phyloP scores from a whole-genome alignment of 2,888 invertebrate genomes.

The Ctenicera cuprea region DNA sequence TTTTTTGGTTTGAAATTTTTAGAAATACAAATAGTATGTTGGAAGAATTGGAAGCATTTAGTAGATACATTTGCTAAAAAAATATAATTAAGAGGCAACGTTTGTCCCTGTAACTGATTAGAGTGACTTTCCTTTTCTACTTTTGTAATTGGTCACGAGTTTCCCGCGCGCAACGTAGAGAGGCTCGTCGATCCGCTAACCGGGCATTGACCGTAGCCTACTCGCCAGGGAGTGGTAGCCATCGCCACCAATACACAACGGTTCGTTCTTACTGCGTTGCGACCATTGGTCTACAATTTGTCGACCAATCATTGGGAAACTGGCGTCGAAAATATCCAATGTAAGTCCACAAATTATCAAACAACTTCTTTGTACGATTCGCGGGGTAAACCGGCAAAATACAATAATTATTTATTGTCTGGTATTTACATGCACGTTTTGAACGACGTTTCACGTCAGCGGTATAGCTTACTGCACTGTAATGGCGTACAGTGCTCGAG shows the following conservation, averaged over 20 bases:
- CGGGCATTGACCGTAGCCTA: conserved; percentile 70
- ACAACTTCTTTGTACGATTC: conserved; percentile 70
- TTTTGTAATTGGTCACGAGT: conserved; percentile 70
- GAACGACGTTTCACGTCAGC: conserved; percentile 46
- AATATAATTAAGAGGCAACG: neutral
- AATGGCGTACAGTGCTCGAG: conserved; percentile 46
- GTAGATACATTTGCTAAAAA: neutral
- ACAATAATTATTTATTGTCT: conserved; percentile 62
- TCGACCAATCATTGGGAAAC: conserved; percentile 93
- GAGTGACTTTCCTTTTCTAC: conserved; percentile 65
- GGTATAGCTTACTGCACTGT: conserved; percentile 45
- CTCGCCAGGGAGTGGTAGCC: conserved; percentile 79
- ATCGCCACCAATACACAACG: conserved; percentile 83
- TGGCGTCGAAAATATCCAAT: conserved; percentile 83
- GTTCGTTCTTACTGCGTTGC: conserved; percentile 81
- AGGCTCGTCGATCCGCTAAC: conserved; percentile 68
- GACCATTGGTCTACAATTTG: conserved; percentile 90
- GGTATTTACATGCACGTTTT: conserved; percentile 48
- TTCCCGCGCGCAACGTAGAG: conserved; percentile 69
- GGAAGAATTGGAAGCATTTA: too few species aligned
- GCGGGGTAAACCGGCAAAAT: conserved; percentile 67
- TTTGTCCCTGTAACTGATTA: conserved; percentile 24
- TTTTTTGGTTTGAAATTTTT: too few species aligned
- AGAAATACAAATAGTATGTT: too few species aligned
- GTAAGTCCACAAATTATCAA: conserved; percentile 85